Conservation (phyloP, 64 coral and sea anemone species). For the Trachythela sp. region DNA sequence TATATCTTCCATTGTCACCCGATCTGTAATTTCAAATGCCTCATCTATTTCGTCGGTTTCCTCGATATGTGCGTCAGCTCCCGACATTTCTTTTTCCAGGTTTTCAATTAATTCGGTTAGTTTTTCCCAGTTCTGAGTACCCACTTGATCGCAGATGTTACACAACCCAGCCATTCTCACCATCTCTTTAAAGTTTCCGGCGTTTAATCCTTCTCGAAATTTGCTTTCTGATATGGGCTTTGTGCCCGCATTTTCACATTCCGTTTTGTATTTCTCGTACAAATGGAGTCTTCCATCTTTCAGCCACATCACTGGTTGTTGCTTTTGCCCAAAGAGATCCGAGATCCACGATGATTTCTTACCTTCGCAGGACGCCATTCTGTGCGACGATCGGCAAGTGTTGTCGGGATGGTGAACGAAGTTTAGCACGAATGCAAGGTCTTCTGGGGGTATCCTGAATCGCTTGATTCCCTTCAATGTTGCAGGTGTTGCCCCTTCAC, state of each 20-base stretch:
- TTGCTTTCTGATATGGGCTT: slow-evolving; percentile 20
- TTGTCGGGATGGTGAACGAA: slow-evolving; percentile 51
- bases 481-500: not conserved
- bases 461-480: not conserved
- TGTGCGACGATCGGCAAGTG: slow-evolving; percentile 35
- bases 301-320: slow-evolving; percentile 48
- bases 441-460: slow-evolving; percentile 17
- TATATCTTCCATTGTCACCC: not conserved
- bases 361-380: slow-evolving; percentile 26
- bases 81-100: not conserved
- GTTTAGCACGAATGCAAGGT: slow-evolving; percentile 33
- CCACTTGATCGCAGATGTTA: slow-evolving; percentile 39
- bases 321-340: slow-evolving; percentile 14
- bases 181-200: slow-evolving; percentile 53
- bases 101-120: slow-evolving; percentile 4
- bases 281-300: slow-evolving; percentile 40
- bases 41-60: not conserved
- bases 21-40: not conserved
- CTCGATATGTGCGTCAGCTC: not conserved
- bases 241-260: slow-evolving; percentile 17
- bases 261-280: slow-evolving; percentile 25
- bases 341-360: slow-evolving; percentile 42
- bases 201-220: slow-evolving; percentile 39
- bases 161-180: slow-evolving; percentile 45
- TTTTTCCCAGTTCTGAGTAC: slow-evolving; percentile 44